A percentile compares a stretch with the other conserved stretches of the same genome.
phyloP scores from a whole-genome alignment of 2,888 invertebrate genomes.

The Pseudococcus viburni region DNA sequence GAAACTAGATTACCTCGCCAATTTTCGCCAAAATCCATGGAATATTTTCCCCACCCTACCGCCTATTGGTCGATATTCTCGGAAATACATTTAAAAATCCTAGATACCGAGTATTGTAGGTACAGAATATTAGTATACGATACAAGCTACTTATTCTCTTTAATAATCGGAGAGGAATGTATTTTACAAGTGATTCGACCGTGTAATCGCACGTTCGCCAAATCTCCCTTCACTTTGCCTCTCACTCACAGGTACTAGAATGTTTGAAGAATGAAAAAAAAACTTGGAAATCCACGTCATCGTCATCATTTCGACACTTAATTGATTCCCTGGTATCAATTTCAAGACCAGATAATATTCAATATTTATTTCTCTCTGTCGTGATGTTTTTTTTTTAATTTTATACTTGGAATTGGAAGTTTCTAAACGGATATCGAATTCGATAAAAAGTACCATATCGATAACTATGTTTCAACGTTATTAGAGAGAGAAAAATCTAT shows the following conservation, averaged over 20 bases:
- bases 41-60: too few relatives aligned
- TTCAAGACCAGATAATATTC: conserved; percentile 32
- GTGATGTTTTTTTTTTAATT: neutral
- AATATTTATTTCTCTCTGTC: neutral
- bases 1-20: too few relatives aligned
- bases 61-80: neutral
- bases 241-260: neutral
- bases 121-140: neutral
- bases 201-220: neutral
- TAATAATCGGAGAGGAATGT: conserved; percentile 11
- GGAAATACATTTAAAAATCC: neutral
- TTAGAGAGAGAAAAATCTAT: conserved; percentile 23
- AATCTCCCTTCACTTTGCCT: neutral
- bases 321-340: conserved; percentile 20
- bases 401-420: neutral
- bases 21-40: too few relatives aligned
- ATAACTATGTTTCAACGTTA: neutral
- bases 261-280: neutral
- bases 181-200: conserved; percentile 31
- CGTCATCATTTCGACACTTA: conserved; percentile 11
- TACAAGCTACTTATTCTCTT: neutral
- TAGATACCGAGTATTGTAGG: neutral
- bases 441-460: conserved; percentile 15
- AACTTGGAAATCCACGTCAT: neutral
- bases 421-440: conserved; percentile 3